phyloP scores from a whole-genome alignment of 2,797 vertebrate species.

The Tapirus indicus region DNA sequence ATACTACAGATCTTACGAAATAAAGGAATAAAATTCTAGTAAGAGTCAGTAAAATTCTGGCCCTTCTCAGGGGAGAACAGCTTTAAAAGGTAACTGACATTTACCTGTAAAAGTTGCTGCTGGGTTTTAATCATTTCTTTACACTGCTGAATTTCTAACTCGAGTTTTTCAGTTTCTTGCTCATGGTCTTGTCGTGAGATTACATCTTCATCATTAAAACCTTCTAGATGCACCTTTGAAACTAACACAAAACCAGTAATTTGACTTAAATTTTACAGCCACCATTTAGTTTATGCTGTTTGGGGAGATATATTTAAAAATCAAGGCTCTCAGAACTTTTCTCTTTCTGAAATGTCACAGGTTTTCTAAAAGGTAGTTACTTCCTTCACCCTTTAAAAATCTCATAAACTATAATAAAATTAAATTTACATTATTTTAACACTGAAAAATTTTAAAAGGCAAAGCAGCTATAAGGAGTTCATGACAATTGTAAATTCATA shows the following conservation, averaged over 20 bases:
- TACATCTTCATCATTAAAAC: slow-evolving; percentile 89
- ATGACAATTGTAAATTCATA: not conserved
- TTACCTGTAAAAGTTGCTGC: slow-evolving; percentile 96
- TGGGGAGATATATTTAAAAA: slow-evolving; percentile 26
- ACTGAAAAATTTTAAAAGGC: not conserved
- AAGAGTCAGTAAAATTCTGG: not conserved
- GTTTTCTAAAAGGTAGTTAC: slow-evolving; percentile 57
- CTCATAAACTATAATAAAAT: slow-evolving; percentile 35
- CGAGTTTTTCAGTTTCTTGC: slow-evolving; percentile 94
- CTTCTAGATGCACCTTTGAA: slow-evolving; percentile 90
- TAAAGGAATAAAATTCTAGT: not conserved
- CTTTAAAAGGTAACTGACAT: slow-evolving; percentile 1
- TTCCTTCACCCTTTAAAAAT: slow-evolving; percentile 48
- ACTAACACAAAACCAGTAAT: slow-evolving; percentile 84
- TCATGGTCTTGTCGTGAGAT: slow-evolving; percentile 94
- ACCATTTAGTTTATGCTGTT: not conserved
- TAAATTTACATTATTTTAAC: slow-evolving; percentile 50
- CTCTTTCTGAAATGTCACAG: not conserved
- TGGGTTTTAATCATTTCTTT: slow-evolving; percentile 98
- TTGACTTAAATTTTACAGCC: not conserved
- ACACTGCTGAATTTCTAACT: slow-evolving; percentile 95
- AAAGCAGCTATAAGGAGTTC: not conserved
- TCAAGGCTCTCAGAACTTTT: slow-evolving; percentile 38
- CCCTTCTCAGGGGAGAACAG: not conserved
- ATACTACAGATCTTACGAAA: not conserved